Evolutionary conservation across 2,888 invertebrate genomes (phyloP), one percentile per base, ranked within the genome.

Genomic region (Drosophila cracens): DNA sequence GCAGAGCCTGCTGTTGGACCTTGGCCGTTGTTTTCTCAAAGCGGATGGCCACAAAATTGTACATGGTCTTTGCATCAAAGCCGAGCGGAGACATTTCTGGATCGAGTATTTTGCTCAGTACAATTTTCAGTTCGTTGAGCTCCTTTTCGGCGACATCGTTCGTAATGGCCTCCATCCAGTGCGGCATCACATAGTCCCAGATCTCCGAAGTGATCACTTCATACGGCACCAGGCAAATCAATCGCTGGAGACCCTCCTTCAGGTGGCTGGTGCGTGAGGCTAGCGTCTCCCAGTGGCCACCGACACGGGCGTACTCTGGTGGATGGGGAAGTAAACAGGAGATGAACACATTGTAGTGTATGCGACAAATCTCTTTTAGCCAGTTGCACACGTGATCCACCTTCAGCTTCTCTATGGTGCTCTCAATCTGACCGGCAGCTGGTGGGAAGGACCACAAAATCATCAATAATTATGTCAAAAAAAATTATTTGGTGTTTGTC

Each of bases 131-230:
- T 91, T 98, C 98, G 57, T 95, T 94, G 51, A 98, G 94, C 90
- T 98, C 98, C 92, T 97, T 97, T 92, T 98, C 97, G 0, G 97
- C 97, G 0, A 98, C 97, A 91, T 98, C 98, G 73, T 97, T 96
- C 59, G 97, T 97, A 80, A 99, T 98, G 0, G 99, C 98, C 93
- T 99, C 99, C 96, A 99, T 97, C 99, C 99, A 99, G 87, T 98
- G 97, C 0, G 99, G 99, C 98, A 99, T 99, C 29, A 99, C 98
- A 92, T 97, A 97, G 92, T 99, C 98, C 99, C 99, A 99, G 66
- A 98, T 98, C 90, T 98, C 98, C 79, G 97, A 96, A 0, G 98
- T 98, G 79, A 99, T 97, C 33, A 99, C 97, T 86, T 99, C 99
- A 92, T 99, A 99, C 0, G 99, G 99, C 38, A 99, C 98, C 75